Percentiles rank a stretch among this genome's conserved stretches.
Evolutionary conservation across 2,113 vertebrate genomes (phyloP).

Genomic region (Eurystomus gularis): DNA sequence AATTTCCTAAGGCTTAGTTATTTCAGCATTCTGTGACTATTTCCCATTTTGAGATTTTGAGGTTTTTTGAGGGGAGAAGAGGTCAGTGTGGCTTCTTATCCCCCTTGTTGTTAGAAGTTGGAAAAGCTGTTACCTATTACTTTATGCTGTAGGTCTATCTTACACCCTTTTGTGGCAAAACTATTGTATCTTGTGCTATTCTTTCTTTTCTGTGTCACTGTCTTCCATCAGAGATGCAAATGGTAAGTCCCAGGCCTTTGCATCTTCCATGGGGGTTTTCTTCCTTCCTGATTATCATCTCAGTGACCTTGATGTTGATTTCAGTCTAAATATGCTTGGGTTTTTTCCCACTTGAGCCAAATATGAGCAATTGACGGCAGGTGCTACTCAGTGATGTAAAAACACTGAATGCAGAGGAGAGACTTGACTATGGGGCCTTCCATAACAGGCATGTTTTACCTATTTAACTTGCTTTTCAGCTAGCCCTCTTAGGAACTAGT

Average conservation of each 20-base stretch:
- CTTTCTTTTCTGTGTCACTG: background rate
- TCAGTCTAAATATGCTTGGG: background rate
- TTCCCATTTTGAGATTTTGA: background rate
- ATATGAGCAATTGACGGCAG: background rate
- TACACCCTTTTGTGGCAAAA: background rate
- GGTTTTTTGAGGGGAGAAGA: background rate
- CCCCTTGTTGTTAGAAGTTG: background rate
- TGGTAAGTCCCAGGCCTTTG: background rate
- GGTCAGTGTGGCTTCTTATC: background rate
- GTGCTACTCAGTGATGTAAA: background rate
- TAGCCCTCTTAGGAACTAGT: background rate
- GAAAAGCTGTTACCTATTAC: background rate
- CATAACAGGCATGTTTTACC: rapidly evolving
- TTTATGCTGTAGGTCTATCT: background rate
- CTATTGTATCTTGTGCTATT: background rate
- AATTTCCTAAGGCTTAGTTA: background rate
- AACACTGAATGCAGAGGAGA: background rate
- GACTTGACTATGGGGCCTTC: background rate
- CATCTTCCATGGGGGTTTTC: background rate
- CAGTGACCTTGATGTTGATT: background rate
- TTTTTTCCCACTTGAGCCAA: background rate
- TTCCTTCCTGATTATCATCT: background rate
- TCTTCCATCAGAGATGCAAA: background rate
- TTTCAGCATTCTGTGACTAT: background rate
- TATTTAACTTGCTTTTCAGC: background rate